phyloP scores from a whole-genome alignment of 2,797 vertebrate species.

The Muscicapa comitata region DNA sequence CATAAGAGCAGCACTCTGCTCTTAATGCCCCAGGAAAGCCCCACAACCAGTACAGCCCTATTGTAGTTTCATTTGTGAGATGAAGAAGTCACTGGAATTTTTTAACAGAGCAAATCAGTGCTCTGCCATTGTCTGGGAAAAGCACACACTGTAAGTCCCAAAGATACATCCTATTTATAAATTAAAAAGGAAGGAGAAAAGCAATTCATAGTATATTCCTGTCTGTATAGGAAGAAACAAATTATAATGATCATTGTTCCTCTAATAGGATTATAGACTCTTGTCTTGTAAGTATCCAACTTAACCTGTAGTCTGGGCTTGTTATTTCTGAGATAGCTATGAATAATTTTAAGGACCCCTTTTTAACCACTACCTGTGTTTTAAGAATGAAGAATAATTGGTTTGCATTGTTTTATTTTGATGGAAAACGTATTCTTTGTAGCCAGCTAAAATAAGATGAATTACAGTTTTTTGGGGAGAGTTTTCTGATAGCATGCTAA shows the following conservation, averaged over 20 bases:
- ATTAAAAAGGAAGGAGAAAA: background rate
- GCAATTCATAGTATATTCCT: accelerated
- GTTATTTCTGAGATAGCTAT: background rate
- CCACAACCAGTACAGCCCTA: no score
- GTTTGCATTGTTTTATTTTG: background rate
- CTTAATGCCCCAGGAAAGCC: background rate
- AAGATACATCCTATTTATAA: background rate
- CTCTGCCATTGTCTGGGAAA: background rate
- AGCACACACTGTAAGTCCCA: background rate
- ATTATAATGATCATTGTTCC: background rate
- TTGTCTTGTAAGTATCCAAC: background rate
- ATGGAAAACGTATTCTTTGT: background rate
- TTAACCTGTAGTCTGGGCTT: background rate
- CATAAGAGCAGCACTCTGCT: background rate
- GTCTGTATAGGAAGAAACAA: background rate
- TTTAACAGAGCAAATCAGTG: background rate
- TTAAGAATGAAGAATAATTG: background rate
- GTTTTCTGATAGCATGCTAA: background rate
- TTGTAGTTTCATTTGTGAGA: background rate
- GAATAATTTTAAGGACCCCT: background rate
- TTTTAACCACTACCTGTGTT: background rate
- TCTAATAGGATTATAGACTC: background rate
- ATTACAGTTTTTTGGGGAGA: background rate
- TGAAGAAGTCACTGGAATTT: background rate
- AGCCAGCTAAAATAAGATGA: background rate